These are phyloP conservation scores for Actinopyga echinites DNA, from an alignment of 53 echinoderm and acorn worm genomes.

Conservation along the genomic window DNA sequence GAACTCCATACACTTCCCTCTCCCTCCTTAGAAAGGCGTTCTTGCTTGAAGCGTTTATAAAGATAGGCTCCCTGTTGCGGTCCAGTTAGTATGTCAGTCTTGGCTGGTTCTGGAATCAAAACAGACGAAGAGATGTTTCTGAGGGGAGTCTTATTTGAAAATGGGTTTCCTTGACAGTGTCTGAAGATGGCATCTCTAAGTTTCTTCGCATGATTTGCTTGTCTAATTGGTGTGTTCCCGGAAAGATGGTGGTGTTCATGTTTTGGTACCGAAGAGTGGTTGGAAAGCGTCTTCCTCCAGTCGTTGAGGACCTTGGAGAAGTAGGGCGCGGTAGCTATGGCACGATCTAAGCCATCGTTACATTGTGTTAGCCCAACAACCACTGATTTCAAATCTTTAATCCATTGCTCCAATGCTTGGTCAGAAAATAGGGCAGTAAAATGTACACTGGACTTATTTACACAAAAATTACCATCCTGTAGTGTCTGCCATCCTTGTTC, in stretches of 20 bases:
- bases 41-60: slow-evolving; percentile 45
- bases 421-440: slow-evolving; percentile 54
- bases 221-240: slow-evolving; percentile 28
- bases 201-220: slow-evolving; percentile 44
- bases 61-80: slow-evolving; percentile 24
- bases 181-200: slow-evolving; percentile 59
- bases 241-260: slow-evolving; percentile 11
- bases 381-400: slow-evolving; percentile 16
- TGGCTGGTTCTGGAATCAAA: slow-evolving; percentile 53
- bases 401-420: slow-evolving; percentile 57
- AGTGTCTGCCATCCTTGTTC: slow-evolving; percentile 23
- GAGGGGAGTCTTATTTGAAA: slow-evolving; percentile 40
- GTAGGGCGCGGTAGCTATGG: slow-evolving; percentile 26
- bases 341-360: slow-evolving; percentile 18
- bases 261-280: slow-evolving; percentile 14
- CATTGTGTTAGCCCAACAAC: slow-evolving; percentile 6
- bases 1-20: slow-evolving; percentile 46
- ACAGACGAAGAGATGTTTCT: slow-evolving; percentile 63
- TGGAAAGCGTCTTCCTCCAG: slow-evolving; percentile 13
- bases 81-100: slow-evolving; percentile 38
- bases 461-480: slow-evolving; percentile 51
- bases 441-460: slow-evolving; percentile 45
- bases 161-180: slow-evolving; percentile 63
- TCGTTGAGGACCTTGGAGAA: not conserved
- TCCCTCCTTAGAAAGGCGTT: slow-evolving; percentile 48